Evolutionary conservation across 2,888 invertebrate genomes (phyloP), one percentile per base, ranked within the genome.

Genomic region (Acleris cristana): DNA sequence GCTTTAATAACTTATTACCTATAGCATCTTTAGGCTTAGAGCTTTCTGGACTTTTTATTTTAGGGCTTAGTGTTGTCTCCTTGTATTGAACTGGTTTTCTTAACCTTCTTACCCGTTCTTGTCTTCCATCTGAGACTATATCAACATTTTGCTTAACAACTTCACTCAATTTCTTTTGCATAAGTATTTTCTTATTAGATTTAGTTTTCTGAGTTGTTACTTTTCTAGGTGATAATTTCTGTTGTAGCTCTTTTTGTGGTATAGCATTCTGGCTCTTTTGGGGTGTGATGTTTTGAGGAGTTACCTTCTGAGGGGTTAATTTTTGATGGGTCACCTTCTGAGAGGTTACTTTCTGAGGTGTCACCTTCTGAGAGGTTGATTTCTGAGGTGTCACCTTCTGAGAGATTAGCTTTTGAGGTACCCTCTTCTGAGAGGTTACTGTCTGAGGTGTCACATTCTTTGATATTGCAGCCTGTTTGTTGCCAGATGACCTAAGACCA

Each of bases 81-180:
- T 71, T 70, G 61, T 69, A 26, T 65, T 40, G 65, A 55, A 66
- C 62, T 30, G 48, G 56, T 61, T 69, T 21, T 48, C 72, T 72
- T 21, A 57, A 16, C n/a, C 59, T 40, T 26, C 52, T 53, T 64
- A 57, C 34, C 48, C 54, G 62, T 54, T 65, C 66, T 71, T 62
- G 69, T 56, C 77, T 78, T 5, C 74, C 75, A 77, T 88, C 88
- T 69, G 86, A 86, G 63, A 87, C 87, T 10, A 81, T 76, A 63
- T 87, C 87, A 48, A 84, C 74, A 68, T 76, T 78, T 48, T 69
- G 72, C 71, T 79, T 75, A 53, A 45, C 71, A 65, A 62, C 59
- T 64, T 71, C 65, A 64, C 60, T 70, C 48, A 58, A 12, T 65
- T 69, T 67, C 30, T 77, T 76, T 60, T 69, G 69, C 7, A 64